phyloP scores from a whole-genome alignment of 2,113 vertebrate genomes.

The Tenrec ecaudatus region DNA sequence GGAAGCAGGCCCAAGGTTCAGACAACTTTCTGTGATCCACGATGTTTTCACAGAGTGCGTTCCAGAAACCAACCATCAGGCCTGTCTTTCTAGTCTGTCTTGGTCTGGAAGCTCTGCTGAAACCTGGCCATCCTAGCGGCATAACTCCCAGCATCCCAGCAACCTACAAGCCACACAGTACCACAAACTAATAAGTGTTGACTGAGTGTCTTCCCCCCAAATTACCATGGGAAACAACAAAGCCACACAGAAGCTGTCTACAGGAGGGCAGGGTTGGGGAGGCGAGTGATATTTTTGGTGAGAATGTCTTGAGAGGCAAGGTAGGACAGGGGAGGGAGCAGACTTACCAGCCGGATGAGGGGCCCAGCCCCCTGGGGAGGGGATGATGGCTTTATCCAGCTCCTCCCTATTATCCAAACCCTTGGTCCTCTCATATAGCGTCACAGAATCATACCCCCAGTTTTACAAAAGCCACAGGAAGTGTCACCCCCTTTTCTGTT shows the following conservation, averaged over 20 bases:
- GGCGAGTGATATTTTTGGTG: neutral
- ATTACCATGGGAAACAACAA: neutral
- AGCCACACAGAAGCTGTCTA: neutral
- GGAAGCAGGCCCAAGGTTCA: neutral
- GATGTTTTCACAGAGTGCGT: neutral
- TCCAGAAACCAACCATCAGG: neutral
- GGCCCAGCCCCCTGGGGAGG: neutral
- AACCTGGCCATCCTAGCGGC: neutral
- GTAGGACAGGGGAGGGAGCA: neutral
- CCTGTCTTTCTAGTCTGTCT: too few species aligned
- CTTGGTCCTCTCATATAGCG: neutral
- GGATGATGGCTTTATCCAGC: neutral
- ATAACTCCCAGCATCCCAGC: neutral
- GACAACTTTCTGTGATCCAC: neutral
- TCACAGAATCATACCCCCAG: neutral
- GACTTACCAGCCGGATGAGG: too few species aligned
- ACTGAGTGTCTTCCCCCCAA: neutral
- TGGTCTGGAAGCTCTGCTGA: neutral
- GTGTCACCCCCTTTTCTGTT: too few species aligned
- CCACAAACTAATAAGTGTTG: neutral
- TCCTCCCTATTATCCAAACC: neutral
- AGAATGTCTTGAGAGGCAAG: neutral
- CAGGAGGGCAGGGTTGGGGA: neutral
- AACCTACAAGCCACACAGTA: neutral
- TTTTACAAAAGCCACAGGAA: neutral